phyloP scores from a whole-genome alignment of 1,140 invertebrate genomes.

The Rhysida immarginata region DNA sequence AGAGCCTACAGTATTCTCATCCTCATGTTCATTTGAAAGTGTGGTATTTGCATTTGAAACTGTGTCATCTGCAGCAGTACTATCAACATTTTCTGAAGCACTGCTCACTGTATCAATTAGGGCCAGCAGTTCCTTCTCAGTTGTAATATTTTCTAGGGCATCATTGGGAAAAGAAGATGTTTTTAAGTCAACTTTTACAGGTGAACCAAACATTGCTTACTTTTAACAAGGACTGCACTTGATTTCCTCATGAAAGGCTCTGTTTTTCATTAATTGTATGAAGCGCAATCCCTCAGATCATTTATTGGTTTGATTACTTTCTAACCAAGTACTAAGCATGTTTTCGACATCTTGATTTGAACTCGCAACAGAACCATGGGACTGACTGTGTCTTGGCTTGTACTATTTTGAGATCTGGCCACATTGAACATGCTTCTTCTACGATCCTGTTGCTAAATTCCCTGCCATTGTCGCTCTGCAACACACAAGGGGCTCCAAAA shows the following conservation, averaged over 20 bases:
- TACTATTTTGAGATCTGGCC: constrained; percentile 12
- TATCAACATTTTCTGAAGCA: not conserved
- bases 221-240: constrained; percentile 2
- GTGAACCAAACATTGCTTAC: constrained; percentile 6
- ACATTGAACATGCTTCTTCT: constrained; percentile 9
- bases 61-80: not conserved
- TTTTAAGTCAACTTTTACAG: not conserved
- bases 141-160: not conserved
- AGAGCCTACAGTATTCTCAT: not conserved
- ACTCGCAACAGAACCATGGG: constrained; percentile 14
- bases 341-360: constrained; percentile 12
- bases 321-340: constrained; percentile 4
- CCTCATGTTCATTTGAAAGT: not conserved
- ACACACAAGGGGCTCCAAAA: constrained; percentile 6
- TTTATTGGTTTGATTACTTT: constrained; percentile 4
- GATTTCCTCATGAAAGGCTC: constrained; percentile 3
- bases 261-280: constrained; percentile 8
- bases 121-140: not conserved
- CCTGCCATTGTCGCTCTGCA: constrained; percentile 8
- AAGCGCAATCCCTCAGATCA: constrained; percentile 7
- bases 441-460: constrained; percentile 5
- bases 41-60: not conserved
- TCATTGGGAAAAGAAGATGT: not conserved
- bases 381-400: constrained; percentile 13
- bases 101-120: not conserved